These are phyloP conservation scores for Diadegma fenestrale DNA, from an alignment of 2,888 invertebrate genomes.

Conservation along the genomic window DNA sequence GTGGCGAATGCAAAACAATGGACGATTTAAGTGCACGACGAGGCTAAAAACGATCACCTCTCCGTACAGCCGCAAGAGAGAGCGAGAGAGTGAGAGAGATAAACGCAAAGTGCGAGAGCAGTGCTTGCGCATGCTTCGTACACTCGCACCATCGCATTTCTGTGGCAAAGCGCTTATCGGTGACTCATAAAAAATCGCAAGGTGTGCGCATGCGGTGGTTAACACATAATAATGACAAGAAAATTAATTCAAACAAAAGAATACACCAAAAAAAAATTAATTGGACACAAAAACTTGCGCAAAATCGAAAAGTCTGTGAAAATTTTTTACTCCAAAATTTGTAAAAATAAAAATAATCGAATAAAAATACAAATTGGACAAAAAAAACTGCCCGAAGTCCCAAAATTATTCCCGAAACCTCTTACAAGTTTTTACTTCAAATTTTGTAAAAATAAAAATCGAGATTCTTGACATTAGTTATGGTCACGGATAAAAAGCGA, in stretches of 20 bases:
- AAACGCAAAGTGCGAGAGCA: slow-evolving; percentile 23
- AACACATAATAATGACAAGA: slow-evolving; percentile 13
- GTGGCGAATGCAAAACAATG: slow-evolving; percentile 73
- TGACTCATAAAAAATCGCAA: slow-evolving; percentile 61
- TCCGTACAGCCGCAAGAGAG: slow-evolving; percentile 8
- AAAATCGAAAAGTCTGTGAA: not conserved
- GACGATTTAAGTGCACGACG: slow-evolving; percentile 66
- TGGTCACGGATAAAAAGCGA: not conserved
- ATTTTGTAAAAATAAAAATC: not conserved
- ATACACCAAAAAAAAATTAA: slow-evolving; percentile 10
- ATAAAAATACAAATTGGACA: too few relatives aligned
- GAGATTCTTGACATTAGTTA: not conserved
- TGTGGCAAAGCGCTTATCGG: slow-evolving; percentile 60
- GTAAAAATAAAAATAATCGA: too few relatives aligned
- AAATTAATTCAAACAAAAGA: not conserved
- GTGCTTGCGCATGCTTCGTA: slow-evolving; percentile 17
- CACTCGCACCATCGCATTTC: slow-evolving; percentile 34
- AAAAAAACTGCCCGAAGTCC: too few relatives aligned
- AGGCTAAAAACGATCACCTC: slow-evolving; percentile 60
- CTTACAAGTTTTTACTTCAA: not conserved
- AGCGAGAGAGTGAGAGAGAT: slow-evolving; percentile 21
- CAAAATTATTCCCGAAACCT: too few relatives aligned
- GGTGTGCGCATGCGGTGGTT: slow-evolving; percentile 42
- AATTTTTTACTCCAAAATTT: not conserved
- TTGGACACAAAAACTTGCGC: not conserved